Conservation (phyloP, 2,797 vertebrate species). For the Tokudaia muenninki region DNA sequence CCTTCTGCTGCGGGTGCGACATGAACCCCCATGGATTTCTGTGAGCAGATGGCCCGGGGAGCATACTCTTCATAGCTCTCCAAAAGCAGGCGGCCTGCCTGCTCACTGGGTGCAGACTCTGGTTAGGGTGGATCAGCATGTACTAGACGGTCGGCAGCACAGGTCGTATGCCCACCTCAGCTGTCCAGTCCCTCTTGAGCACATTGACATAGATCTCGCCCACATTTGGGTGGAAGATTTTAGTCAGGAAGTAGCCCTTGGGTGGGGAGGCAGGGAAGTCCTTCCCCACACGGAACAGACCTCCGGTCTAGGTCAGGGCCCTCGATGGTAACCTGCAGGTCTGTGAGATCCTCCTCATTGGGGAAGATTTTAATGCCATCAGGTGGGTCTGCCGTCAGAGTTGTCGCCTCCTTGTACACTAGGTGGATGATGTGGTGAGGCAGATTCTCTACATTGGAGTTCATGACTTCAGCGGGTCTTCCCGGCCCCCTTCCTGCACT, state of each 20-base stretch:
- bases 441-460: constrained; percentile 98
- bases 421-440: constrained; percentile 96
- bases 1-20: constrained; percentile 72
- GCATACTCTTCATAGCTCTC: constrained; percentile 97
- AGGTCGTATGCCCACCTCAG: constrained; percentile 95
- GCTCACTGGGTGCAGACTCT: constrained; percentile 95
- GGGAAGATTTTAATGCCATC: constrained; percentile 97
- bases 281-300: constrained; percentile 96
- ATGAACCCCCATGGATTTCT: constrained; percentile 91
- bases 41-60: constrained; percentile 94
- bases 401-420: constrained; percentile 97
- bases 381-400: constrained; percentile 94
- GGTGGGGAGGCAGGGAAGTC: constrained; percentile 96
- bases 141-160: constrained; percentile 93
- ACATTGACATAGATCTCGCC: constrained; percentile 98
- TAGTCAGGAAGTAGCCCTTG: constrained; percentile 97
- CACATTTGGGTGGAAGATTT: constrained; percentile 98
- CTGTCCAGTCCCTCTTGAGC: constrained; percentile 96
- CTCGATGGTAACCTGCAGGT: constrained; percentile 96
- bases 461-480: constrained; percentile 79
- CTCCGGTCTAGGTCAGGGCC: constrained; percentile 96
- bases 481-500: too few relatives aligned
- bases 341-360: constrained; percentile 96
- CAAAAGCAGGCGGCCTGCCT: constrained; percentile 94
- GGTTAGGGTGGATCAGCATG: constrained; percentile 98